phyloP scores from a whole-genome alignment of 1,140 invertebrate species.

The Condylostylus longicornis region DNA sequence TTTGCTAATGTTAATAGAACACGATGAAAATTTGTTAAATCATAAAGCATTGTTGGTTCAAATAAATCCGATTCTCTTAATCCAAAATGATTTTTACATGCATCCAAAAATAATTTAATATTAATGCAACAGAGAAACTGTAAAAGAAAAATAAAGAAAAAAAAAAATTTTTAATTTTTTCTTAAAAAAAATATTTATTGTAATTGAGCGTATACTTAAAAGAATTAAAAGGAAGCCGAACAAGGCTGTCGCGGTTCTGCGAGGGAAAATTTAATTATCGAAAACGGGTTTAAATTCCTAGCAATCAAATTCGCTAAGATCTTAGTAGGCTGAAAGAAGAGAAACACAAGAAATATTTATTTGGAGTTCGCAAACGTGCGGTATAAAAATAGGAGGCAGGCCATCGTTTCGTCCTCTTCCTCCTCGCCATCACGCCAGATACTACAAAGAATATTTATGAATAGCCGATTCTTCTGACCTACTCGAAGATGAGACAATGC shows the following conservation, averaged over 20 bases:
- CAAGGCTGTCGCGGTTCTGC: background rate
- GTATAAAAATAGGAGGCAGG: no score
- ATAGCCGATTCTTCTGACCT: no score
- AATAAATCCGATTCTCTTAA: slow-evolving; percentile 78
- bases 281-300: no score
- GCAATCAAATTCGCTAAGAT: no score
- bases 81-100: slow-evolving; percentile 67
- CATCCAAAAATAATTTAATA: slow-evolving; percentile 78
- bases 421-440: no score
- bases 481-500: no score
- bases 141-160: slow-evolving; percentile 18
- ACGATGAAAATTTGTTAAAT: slow-evolving; percentile 83
- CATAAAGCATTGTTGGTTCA: slow-evolving; percentile 82
- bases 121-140: slow-evolving; percentile 91
- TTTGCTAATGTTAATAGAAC: slow-evolving; percentile 79
- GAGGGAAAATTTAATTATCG: background rate
- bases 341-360: no score
- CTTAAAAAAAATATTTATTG: background rate
- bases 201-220: no score
- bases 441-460: no score
- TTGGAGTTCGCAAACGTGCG: no score
- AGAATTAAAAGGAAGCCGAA: background rate
- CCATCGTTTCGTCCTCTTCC: no score
- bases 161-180: background rate
- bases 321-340: no score